Evolutionary conservation across 2,888 invertebrate species (phyloP), one percentile per base, ranked within the genome.

Genomic region (Pediacus dermestoides): DNA sequence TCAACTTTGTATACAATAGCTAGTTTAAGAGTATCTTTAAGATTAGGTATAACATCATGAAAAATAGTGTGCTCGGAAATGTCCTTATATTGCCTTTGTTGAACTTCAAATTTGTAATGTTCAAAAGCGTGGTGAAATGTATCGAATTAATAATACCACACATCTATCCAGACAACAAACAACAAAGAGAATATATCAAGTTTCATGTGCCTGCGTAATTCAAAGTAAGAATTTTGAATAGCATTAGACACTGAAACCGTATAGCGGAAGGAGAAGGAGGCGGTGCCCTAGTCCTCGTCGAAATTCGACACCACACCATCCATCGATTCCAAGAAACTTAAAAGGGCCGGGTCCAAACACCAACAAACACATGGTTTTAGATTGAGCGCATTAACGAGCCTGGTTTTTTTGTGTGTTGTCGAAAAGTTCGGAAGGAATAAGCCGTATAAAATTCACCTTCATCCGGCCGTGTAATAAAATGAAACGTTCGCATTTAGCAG

Each of bases 401-500:
- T 54, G 48, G 48, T n/a, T n/a, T n/a, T n/a, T n/a, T n/a, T n/a
- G n/a, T n/a, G n/a, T n/a, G n/a, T n/a, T n/a, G n/a, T n/a, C n/a
- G 48, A 56, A 58, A 56, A 50, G 58, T 53, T 45, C 14, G 10
- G 28, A 11, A 28, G 43, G 55, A 62, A 55, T 58, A 58, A 58
- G 58, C 56, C 57, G 49, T 52, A 57, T 56, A 56, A 60, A 60
- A 55, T 55, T 58, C 55, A 54, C 58, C 57, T 61, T 42, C 53
- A 56, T 47, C 50, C 57, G 53, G 53, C 52, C 55, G 52, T 54
- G 57, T 57, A 58, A 62, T 62, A 61, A 61, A 61, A 60, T 49
- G 55, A 55, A 60, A 59, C 57, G 60, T 60, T 57, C 53, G 50
- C 57, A 55, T 60, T 62, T 60, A 60, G 53, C 56, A 57, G 58